A percentile compares a stretch with the other conserved stretches of the same genome.
These are phyloP conservation scores for Vidua macroura DNA, from an alignment of 2,113 vertebrate species.

Conservation along the genomic window DNA sequence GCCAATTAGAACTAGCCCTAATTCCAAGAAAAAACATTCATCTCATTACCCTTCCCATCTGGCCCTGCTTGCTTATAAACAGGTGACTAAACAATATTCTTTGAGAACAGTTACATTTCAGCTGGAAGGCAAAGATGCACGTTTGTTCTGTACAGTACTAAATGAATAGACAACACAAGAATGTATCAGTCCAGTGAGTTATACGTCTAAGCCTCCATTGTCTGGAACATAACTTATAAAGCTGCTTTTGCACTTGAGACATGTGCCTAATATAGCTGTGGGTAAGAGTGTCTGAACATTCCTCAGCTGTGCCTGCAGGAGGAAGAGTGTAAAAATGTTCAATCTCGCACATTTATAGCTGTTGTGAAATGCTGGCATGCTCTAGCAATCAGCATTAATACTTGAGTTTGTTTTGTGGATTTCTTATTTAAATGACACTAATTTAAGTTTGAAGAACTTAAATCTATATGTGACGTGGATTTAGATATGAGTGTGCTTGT, in stretches of 20 bases:
- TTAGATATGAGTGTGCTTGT: not conserved
- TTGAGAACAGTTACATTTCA: not conserved
- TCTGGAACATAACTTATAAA: not conserved
- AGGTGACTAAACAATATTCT: not conserved
- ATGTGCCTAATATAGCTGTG: not conserved
- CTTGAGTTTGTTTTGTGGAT: not conserved
- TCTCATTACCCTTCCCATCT: not conserved
- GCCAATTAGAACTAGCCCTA: not conserved
- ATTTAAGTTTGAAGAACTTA: not conserved
- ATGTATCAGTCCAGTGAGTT: not conserved
- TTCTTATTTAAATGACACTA: not conserved
- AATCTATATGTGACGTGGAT: not conserved
- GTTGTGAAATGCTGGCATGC: not conserved
- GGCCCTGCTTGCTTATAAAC: not conserved
- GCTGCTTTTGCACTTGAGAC: not conserved
- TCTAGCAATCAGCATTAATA: not conserved
- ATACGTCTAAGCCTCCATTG: not conserved
- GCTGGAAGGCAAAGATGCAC: not conserved
- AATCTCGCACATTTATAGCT: not conserved
- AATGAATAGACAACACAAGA: not conserved
- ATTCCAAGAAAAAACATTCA: not conserved
- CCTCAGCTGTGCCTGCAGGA: not conserved
- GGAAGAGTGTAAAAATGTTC: not conserved
- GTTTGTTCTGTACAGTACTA: not conserved
- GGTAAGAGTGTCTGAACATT: not conserved